Conservation (phyloP, 2,888 invertebrate genomes). For the Drosophila seclusa region DNA sequence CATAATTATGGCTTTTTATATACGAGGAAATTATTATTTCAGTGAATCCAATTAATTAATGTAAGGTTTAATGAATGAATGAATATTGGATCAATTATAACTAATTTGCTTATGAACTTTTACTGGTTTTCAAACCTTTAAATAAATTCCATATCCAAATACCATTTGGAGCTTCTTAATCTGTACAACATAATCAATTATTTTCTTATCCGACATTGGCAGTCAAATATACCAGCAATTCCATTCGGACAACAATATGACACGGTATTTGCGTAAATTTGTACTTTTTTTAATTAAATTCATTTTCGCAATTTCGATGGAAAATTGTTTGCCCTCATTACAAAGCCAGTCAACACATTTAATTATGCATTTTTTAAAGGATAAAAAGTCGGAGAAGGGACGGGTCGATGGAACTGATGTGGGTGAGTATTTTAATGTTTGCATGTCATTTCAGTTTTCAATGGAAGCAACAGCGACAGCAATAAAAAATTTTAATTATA, state of each 20-base stretch:
- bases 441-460: conserved; percentile 37
- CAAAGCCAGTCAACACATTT: conserved; percentile 43
- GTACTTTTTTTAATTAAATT: conserved; percentile 54
- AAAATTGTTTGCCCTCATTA: conserved; percentile 58
- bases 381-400: not conserved
- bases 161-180: not conserved
- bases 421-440: conserved; percentile 16
- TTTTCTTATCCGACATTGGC: not conserved
- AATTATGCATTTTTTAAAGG: conserved; percentile 55
- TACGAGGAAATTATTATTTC: not conserved
- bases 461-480: conserved; percentile 42
- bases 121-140: not conserved
- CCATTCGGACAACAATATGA: conserved; percentile 12
- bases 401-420: not conserved
- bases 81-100: not conserved
- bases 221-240: not conserved
- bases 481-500: conserved; percentile 42
- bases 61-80: not conserved
- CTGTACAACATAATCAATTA: conserved; percentile 1
- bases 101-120: not conserved
- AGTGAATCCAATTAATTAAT: not conserved
- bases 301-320: conserved; percentile 47
- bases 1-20: not conserved
- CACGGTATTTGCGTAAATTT: conserved; percentile 34
- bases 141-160: not conserved